These are phyloP conservation scores for Hirundichthys speculiger DNA, from an alignment of 2,113 vertebrate species.

Conservation along the genomic window DNA sequence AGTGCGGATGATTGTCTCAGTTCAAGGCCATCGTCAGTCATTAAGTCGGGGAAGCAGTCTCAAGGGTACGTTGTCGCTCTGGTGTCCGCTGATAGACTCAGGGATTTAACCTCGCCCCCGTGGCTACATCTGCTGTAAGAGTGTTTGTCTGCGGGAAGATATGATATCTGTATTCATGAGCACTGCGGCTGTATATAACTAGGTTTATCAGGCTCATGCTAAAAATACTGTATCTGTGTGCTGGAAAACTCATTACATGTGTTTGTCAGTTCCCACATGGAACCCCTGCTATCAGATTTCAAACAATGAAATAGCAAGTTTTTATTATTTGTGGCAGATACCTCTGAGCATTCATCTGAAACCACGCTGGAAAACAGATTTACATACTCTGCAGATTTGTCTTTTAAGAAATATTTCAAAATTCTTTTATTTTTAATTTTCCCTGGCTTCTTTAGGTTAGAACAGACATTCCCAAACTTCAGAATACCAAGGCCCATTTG, in stretches of 20 bases:
- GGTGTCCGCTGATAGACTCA: slow-evolving; percentile 35
- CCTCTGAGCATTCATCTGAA: neutral
- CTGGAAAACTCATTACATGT: neutral
- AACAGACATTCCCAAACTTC: too few species aligned
- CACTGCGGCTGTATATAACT: neutral
- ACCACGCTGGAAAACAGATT: neutral
- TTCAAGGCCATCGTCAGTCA: slow-evolving; percentile 56
- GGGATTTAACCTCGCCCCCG: slow-evolving; percentile 27
- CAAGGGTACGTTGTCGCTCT: slow-evolving; percentile 33
- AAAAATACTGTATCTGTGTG: slow-evolving; percentile 23
- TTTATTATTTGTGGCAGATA: neutral
- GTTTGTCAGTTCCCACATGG: slow-evolving; percentile 2
- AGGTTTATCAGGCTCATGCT: slow-evolving; percentile 22
- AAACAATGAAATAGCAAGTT: neutral
- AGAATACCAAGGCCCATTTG: too few species aligned
- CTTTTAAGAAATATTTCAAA: too few species aligned
- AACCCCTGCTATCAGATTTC: slow-evolving; percentile 9
- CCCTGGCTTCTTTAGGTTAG: too few species aligned
- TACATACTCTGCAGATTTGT: neutral
- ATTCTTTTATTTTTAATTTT: too few species aligned
- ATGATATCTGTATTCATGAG: slow-evolving; percentile 50
- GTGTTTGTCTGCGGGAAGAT: slow-evolving; percentile 24
- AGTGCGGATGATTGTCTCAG: slow-evolving; percentile 50
- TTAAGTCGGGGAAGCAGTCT: slow-evolving; percentile 39
- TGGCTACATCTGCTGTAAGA: slow-evolving; percentile 15